Base-by-base conservation (phyloP, 2,113 vertebrate genomes). In the Toxotes jaculatrix region DNA sequence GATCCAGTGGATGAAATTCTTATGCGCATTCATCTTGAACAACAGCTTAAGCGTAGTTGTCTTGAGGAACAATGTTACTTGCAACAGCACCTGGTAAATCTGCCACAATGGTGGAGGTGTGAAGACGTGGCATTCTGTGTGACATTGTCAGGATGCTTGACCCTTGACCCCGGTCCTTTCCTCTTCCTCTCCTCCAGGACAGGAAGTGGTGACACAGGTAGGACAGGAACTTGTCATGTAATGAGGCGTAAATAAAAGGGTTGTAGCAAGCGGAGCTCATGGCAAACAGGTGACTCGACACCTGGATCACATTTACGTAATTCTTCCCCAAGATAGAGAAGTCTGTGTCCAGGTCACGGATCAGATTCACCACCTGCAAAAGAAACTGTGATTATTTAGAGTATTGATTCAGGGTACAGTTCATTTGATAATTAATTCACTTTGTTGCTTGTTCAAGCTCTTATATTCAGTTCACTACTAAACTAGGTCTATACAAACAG, bases 181-280 rank as follows among this genome's bases (percentile, higher is more conserved):
- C 67, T 40, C 68, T 55, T 38, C 56, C 60, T 65, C 38, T 84
- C 27, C 72, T 51, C 27, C 63, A 10, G 11, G 68, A 63, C 80
- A 91, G 23, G 60, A 89, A 53, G 85, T 78, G 70, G 72, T 38
- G 75, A 74, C 84, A 81, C 51, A 95, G 59, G 74, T 77, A 94
- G 68, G 91, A 86, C 53, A 94, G 76, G 60, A 94, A 77, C 83
- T 94, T 95, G 67, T 86, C 62, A 77, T 95, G 95, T 32, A 95
- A 72, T 0, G 95, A 95, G 82, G 95, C 95, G 10, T 95, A 95
- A 81, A 95, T 95, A 49, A 95, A 95, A 32, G 95, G 95, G 87
- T 95, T 95, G 92, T 95, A 95, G 87, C 95, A 95, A 40, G 95
- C 53, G 0, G 95, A 95, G 80, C 92, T 95, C 95, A 95, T 95